A percentile compares a stretch with the other conserved stretches of the same genome.
phyloP scores from a whole-genome alignment of 2,797 vertebrate genomes.

The Myotis findleyi region DNA sequence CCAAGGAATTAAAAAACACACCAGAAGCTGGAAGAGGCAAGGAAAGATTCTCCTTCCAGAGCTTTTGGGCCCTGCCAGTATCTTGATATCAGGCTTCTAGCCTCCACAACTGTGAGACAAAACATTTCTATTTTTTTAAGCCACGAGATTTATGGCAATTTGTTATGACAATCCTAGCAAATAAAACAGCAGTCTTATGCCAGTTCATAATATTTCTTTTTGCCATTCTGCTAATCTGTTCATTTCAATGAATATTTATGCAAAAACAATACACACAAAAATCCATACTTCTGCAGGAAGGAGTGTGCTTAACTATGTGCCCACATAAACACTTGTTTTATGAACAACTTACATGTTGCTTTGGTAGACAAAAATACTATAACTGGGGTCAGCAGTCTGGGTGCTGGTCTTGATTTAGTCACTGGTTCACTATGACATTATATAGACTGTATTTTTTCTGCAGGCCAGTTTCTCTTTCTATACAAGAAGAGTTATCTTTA shows the following conservation, averaged over 20 bases:
- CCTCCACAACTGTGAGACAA: constrained; percentile 13
- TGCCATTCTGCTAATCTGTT: background rate
- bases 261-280: constrained; percentile 30
- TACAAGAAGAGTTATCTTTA: background rate
- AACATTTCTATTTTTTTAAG: constrained; percentile 33
- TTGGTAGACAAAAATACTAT: background rate
- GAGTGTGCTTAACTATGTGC: background rate
- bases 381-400: background rate
- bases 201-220: constrained; percentile 10
- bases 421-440: background rate
- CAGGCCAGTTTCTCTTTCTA: constrained; percentile 12
- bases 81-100: background rate
- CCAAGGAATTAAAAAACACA: background rate
- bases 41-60: background rate
- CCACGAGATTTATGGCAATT: constrained; percentile 7
- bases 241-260: background rate
- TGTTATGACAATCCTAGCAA: constrained; percentile 17
- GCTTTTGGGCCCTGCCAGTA: background rate
- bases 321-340: background rate
- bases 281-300: background rate
- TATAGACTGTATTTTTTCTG: constrained; percentile 12
- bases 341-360: background rate
- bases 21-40: background rate
- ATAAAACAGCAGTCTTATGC: background rate
- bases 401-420: background rate